phyloP scores from a whole-genome alignment of 2,797 vertebrate species.

The Labeo calbasu region DNA sequence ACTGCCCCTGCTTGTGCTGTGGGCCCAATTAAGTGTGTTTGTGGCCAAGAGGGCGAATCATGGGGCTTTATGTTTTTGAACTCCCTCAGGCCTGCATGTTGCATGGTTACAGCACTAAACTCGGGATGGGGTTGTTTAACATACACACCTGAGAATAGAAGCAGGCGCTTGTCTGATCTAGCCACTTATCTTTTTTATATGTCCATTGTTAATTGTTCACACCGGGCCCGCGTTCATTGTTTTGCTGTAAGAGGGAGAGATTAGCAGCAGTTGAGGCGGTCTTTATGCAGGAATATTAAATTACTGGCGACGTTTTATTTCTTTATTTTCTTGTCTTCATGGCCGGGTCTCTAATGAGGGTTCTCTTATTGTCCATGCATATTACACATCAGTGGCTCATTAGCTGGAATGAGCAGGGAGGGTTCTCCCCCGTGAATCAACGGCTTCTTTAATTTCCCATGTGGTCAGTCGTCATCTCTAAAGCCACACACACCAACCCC shows the following conservation, averaged over 20 bases:
- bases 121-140: constrained; percentile 40
- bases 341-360: constrained; percentile 80
- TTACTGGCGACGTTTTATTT: constrained; percentile 78
- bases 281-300: constrained; percentile 81
- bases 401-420: constrained; percentile 79
- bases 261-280: constrained; percentile 69
- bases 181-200: constrained; percentile 40
- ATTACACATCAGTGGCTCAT: constrained; percentile 85
- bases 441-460: constrained; percentile 82
- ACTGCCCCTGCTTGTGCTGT: constrained; percentile 39
- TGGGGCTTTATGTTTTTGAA: constrained; percentile 28
- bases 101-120: constrained; percentile 50
- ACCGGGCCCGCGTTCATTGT: constrained; percentile 41
- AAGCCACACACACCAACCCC: constrained; percentile 46
- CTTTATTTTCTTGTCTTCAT: constrained; percentile 81
- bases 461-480: constrained; percentile 77
- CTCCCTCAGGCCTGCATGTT: constrained; percentile 38
- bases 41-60: constrained; percentile 15
- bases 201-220: constrained; percentile 32
- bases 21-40: constrained; percentile 54
- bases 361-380: constrained; percentile 82
- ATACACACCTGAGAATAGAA: constrained; percentile 51
- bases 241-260: constrained; percentile 59
- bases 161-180: constrained; percentile 52
- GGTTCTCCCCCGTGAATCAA: constrained; percentile 79